These are phyloP conservation scores for Drosophila algonquin DNA, from an alignment of 2,888 invertebrate genomes.

Conservation along the genomic window DNA sequence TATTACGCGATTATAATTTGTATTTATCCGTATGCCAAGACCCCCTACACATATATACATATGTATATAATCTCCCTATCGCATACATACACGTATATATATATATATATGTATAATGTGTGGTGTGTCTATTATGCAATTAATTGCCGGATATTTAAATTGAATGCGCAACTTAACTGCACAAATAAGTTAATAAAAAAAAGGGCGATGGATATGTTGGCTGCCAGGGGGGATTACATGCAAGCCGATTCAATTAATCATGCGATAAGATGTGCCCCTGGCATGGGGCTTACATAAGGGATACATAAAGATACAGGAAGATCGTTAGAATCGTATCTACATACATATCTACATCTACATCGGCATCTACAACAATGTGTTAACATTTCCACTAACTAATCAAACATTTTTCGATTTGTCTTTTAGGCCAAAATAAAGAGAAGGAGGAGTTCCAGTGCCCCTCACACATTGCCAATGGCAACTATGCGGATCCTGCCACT, in stretches of 20 bases:
- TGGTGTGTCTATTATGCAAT: slow-evolving; percentile 31
- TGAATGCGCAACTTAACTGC: slow-evolving; percentile 15
- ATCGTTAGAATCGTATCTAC: neutral
- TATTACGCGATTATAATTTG: slow-evolving; percentile 41
- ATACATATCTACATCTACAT: neutral
- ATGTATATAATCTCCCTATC: neutral
- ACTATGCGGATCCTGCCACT: slow-evolving; percentile 94
- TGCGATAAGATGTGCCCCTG: neutral
- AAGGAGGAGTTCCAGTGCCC: slow-evolving; percentile 90
- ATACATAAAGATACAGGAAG: too few species aligned
- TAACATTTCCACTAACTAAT: neutral
- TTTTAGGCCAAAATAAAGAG: slow-evolving; percentile 80
- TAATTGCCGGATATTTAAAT: slow-evolving; percentile 45
- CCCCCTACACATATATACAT: too few species aligned
- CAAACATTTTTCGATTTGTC: neutral
- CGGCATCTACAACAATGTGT: too few species aligned
- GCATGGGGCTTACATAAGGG: too few species aligned
- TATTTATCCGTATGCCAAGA: slow-evolving; percentile 2
- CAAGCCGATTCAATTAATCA: neutral
- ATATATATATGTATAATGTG: neutral
- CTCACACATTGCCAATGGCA: slow-evolving; percentile 92
- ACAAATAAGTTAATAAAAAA: slow-evolving; percentile 25
- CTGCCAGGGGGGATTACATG: neutral
- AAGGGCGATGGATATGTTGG: slow-evolving; percentile 9
- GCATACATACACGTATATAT: neutral